Evolutionary conservation across 2,113 vertebrate species (phyloP).

Genomic region (Mus pahari): DNA sequence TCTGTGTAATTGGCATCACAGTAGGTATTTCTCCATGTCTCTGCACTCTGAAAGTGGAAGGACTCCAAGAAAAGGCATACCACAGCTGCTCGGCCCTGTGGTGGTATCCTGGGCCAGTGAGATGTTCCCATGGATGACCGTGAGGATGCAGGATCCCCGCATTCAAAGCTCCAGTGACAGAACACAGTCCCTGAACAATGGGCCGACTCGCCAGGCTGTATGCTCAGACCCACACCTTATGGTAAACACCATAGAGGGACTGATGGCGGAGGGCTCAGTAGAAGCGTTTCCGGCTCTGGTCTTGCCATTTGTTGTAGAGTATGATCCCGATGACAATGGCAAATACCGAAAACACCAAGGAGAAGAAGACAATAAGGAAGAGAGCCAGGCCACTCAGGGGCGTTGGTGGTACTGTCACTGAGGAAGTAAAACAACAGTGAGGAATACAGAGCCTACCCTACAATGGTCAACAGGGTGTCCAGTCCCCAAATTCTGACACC

Average conservation of each 20-base stretch:
- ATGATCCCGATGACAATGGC: constrained; percentile 93
- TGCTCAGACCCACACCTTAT: background rate
- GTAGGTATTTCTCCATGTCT: background rate
- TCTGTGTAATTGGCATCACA: constrained; percentile 15
- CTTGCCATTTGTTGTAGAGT: constrained; percentile 96
- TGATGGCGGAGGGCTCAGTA: constrained; percentile 88
- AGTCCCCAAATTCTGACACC: background rate
- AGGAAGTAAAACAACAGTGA: constrained; percentile 42
- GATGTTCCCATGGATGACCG: background rate
- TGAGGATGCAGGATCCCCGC: background rate
- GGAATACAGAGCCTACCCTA: background rate
- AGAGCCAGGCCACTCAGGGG: constrained; percentile 92
- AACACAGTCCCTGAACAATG: background rate
- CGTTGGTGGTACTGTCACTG: constrained; percentile 81
- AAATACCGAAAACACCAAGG: constrained; percentile 94
- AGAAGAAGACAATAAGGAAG: constrained; percentile 95
- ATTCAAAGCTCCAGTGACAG: constrained; percentile 32
- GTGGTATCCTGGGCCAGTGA: background rate
- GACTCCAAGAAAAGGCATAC: constrained; percentile 70
- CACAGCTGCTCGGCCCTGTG: background rate
- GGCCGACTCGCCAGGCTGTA: background rate
- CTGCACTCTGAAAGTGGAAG: background rate
- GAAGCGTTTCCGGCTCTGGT: constrained; percentile 95
- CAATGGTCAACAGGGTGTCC: background rate
- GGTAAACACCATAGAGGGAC: background rate